phyloP scores from a whole-genome alignment of 2,888 invertebrate species.

The Hipparchia semele region DNA sequence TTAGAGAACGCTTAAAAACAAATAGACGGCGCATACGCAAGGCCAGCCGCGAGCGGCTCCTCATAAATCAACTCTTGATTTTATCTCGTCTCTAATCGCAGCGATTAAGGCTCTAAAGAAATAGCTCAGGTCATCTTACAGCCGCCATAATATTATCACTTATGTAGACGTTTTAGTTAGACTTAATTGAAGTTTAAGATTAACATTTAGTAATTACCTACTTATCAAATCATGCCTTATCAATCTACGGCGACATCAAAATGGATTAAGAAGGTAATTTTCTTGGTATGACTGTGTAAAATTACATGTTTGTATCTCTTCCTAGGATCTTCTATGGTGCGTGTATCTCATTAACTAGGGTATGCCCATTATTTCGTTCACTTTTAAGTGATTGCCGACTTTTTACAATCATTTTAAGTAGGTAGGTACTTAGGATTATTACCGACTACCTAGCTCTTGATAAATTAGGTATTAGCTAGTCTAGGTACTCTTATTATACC shows the following conservation, averaged over 20 bases:
- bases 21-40: constrained; percentile 34
- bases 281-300: background rate
- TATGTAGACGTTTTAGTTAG: constrained; percentile 22
- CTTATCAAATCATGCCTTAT: constrained; percentile 10
- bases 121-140: constrained; percentile 35
- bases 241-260: constrained; percentile 3
- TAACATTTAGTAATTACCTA: constrained; percentile 15
- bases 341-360: background rate
- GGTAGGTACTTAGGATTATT: too few relatives aligned
- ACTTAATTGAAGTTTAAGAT: constrained; percentile 21
- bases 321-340: background rate
- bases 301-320: constrained; percentile 8
- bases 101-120: constrained; percentile 48
- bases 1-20: constrained; percentile 26
- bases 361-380: background rate
- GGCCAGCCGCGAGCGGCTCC: constrained; percentile 43
- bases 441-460: too few relatives aligned
- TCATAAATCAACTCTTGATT: constrained; percentile 51
- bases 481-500: too few relatives aligned
- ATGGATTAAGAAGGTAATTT: constrained; percentile 11
- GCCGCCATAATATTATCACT: constrained; percentile 14
- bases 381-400: background rate
- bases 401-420: too few relatives aligned
- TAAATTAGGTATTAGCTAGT: too few relatives aligned
- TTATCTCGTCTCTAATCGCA: constrained; percentile 51